Conservation (phyloP, 2,113 vertebrate genomes). For the Pelodiscus sinensis region DNA sequence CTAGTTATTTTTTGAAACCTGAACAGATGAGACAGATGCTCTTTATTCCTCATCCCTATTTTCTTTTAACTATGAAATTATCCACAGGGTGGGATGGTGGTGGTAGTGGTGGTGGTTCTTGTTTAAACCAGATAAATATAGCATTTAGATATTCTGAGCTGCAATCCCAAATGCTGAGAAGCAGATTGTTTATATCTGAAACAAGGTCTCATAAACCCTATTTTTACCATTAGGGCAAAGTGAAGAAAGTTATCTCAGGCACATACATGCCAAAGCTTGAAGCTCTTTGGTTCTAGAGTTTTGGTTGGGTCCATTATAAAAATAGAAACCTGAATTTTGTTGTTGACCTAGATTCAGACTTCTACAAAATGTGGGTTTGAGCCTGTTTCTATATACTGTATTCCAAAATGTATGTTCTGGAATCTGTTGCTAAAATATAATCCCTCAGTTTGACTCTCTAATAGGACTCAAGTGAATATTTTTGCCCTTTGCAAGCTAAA, state of each 20-base stretch:
- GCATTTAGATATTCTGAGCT: neutral
- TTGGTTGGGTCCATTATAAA: neutral
- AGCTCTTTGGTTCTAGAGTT: neutral
- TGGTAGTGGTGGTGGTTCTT: no score
- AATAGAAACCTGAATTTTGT: neutral
- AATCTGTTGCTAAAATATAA: neutral
- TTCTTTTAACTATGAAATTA: neutral
- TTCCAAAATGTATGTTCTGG: neutral
- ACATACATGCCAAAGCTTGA: neutral
- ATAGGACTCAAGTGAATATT: neutral
- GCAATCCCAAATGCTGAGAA: neutral
- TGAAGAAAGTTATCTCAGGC: neutral
- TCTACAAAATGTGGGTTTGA: neutral
- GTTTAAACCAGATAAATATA: no score
- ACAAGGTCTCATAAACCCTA: neutral
- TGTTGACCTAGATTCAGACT: neutral
- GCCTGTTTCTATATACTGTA: neutral
- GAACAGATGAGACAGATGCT: neutral
- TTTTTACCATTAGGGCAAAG: neutral
- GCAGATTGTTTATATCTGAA: neutral
- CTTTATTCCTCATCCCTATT: neutral
- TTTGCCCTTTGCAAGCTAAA: neutral
- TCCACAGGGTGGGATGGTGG: neutral
- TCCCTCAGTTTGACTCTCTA: neutral
- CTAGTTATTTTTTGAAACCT: neutral